Conservation (phyloP, 2,797 vertebrate species). For the Gobio occitaniae region DNA sequence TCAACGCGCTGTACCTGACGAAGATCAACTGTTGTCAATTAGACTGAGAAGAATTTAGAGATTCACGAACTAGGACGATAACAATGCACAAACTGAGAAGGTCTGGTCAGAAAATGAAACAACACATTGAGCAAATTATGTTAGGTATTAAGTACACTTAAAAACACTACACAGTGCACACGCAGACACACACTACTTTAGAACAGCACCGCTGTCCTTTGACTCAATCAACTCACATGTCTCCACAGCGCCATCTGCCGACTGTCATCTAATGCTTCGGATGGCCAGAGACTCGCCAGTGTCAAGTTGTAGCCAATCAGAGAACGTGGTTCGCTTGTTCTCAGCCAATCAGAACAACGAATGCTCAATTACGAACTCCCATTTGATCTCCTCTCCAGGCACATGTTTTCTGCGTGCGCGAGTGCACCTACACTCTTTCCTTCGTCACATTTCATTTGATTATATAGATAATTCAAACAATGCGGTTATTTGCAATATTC, state of each 20-base stretch:
- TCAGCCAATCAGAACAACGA: conserved; percentile 16
- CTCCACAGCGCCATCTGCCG: conserved; percentile 37
- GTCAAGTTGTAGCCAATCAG: conserved; percentile 16
- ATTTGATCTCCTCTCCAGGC: background rate
- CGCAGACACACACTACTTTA: conserved; percentile 22
- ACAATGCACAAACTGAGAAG: background rate
- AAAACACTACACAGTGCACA: conserved; percentile 3
- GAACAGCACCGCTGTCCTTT: conserved; percentile 11
- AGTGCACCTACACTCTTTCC: background rate
- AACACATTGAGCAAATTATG: background rate
- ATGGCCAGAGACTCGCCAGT: background rate
- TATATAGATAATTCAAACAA: background rate
- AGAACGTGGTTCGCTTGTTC: background rate
- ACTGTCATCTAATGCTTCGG: background rate
- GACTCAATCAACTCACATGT: background rate
- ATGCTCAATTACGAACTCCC: background rate
- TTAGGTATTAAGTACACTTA: conserved; percentile 25
- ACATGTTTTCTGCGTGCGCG: conserved; percentile 6
- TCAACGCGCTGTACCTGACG: background rate
- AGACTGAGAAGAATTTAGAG: background rate
- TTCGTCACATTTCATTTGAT: background rate
- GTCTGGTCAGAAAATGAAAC: background rate
- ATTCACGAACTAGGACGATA: background rate
- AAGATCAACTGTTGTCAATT: conserved; percentile 15
- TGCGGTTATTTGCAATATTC: background rate